A percentile compares a stretch with the other conserved stretches of the same genome.
phyloP scores from a whole-genome alignment of 2,888 invertebrate species.

The Unio pictorum region DNA sequence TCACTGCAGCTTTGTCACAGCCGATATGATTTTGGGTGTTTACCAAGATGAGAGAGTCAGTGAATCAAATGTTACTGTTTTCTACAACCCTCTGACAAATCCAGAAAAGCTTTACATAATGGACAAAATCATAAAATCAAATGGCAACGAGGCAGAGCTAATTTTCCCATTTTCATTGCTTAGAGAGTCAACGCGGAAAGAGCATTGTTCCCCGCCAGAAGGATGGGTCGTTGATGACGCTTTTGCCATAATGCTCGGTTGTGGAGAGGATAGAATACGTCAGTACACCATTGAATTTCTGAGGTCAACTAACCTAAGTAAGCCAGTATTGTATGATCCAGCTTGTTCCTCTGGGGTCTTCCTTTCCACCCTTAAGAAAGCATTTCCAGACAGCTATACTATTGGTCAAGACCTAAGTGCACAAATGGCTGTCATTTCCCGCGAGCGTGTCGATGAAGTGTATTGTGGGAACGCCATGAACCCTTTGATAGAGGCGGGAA shows the following conservation, averaged over 20 bases:
- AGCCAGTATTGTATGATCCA: conserved; percentile 41
- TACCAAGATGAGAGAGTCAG: conserved; percentile 39
- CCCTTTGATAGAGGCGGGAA: conserved; percentile 37
- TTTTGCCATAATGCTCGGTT: conserved; percentile 42
- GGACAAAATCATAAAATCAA: conserved; percentile 21
- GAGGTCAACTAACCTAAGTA: conserved; percentile 12
- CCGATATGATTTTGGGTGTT: conserved; percentile 46
- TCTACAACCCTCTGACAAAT: conserved; percentile 34
- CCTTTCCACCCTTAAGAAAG: conserved; percentile 39
- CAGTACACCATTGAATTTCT: conserved; percentile 40
- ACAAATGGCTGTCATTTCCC: conserved; percentile 45
- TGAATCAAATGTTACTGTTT: conserved; percentile 28
- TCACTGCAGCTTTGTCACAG: conserved; percentile 46
- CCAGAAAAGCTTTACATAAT: conserved; percentile 40
- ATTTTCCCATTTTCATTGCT: conserved; percentile 45
- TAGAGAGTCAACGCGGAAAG: conserved; percentile 32
- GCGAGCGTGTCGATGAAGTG: conserved; percentile 45
- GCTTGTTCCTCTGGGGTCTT: conserved; percentile 52
- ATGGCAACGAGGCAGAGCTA: conserved; percentile 25
- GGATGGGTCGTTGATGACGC: conserved; percentile 49
- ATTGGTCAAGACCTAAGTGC: conserved; percentile 50
- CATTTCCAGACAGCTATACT: conserved; percentile 43
- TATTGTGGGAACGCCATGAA: conserved; percentile 45
- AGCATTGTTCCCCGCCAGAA: conserved; percentile 43
- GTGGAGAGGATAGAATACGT: conserved; percentile 47